Evolutionary conservation across 1,140 invertebrate genomes (phyloP), one percentile per base, ranked within the genome.

Genomic region (Drosophila grimshawi): DNA sequence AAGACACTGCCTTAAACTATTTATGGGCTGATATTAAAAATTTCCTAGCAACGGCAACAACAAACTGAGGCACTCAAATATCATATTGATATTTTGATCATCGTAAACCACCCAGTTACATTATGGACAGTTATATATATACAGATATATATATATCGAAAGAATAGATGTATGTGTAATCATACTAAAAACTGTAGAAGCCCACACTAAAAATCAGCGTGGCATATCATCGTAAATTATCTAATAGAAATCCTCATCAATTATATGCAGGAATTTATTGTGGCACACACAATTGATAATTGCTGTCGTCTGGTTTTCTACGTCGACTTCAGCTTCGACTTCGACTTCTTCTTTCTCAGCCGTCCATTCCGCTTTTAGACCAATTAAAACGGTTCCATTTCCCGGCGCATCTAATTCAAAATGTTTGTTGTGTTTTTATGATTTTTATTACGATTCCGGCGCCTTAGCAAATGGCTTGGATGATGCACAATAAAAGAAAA

Each of bases 401-500:
- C 57, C 69, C 64, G 57, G 64, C 10, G 61, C 51, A 43, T 1
- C 19, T 65, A 79, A 71, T 86, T 85, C 73, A 73, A 51, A 72
- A 69, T 49, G 8, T 56, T 27, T 56, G 6, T 67, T 39, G 37
- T 48, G 11, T 70, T 83, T 86, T 86, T 88, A 86, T 76, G 69
- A 72, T 80, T 82, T 88, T 88, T 85, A 88, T 88, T 77, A 89
- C 85, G 77, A 89, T 78, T 89, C 89, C 83, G 83, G 85, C 83
- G 83, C 85, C 85, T 89, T 32, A 39, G 46, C 66, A 35, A 75
- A 78, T 46, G 78, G 76, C 67, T 81, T 71, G 64, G 45, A 56
- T 37, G 52, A 32, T 37, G 52, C 37, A 66, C 80, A 73, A 88
- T 88, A 83, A 86, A 86, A 88, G 41, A 43, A 45, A 39, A 45